Conservation (phyloP, 2,888 invertebrate species). For the Embidobia sp. region DNA sequence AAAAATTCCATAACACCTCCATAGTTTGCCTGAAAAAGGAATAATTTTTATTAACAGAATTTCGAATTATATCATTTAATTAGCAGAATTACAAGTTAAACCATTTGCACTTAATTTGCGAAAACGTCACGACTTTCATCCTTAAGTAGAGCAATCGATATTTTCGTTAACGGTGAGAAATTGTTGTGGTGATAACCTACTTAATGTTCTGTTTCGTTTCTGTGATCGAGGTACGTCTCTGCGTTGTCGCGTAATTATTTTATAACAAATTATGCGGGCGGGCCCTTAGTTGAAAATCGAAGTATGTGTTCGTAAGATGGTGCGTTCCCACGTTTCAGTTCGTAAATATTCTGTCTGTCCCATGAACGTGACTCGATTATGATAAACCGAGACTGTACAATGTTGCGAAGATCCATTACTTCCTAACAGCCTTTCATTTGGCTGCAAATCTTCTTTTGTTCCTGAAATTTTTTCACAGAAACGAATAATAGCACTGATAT, state of each 20-base stretch:
- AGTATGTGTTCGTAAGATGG: constrained; percentile 5
- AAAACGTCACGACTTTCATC: constrained; percentile 14
- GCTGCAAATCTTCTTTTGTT: not conserved
- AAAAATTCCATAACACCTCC: no score
- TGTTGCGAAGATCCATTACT: constrained; percentile 26
- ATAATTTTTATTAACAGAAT: no score
- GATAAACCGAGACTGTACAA: constrained; percentile 31
- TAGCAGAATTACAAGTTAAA: no score
- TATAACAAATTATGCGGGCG: constrained; percentile 2
- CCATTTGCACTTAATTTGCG: not conserved
- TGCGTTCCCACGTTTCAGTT: constrained; percentile 51
- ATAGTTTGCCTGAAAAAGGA: no score
- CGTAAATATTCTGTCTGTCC: constrained; percentile 45
- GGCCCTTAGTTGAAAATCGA: constrained; percentile 7
- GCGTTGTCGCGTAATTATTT: no score
- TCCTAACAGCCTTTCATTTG: constrained; percentile 1
- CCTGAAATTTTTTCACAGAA: not conserved
- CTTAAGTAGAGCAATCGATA: constrained; percentile 45
- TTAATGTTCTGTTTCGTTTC: constrained; percentile 11
- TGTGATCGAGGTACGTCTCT: no score
- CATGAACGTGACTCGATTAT: constrained; percentile 55
- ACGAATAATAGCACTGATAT: no score
- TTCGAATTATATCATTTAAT: no score
- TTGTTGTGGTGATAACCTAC: constrained; percentile 45
- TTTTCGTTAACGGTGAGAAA: constrained; percentile 34